Evolutionary conservation across 2,113 vertebrate species (phyloP), one percentile per base, ranked within the genome.

Genomic region (Himantopus leucocephalus): DNA sequence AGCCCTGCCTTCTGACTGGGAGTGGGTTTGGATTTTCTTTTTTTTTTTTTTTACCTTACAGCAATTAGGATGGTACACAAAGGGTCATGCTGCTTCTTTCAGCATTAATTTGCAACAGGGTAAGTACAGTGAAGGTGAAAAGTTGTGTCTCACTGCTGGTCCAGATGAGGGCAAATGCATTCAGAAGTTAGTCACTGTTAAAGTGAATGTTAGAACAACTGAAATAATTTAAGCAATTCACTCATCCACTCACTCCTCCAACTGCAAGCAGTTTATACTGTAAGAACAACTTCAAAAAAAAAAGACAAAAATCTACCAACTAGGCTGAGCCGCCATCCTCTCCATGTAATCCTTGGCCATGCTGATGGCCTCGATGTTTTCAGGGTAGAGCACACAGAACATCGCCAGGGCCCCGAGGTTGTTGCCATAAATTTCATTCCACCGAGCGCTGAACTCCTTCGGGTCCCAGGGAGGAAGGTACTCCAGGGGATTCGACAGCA

Each of bases 281-380:
- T 80, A 98, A 98, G 60, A 98, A 97, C 56, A 85, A 80, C 53
- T 80, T 59, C 81, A 41, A 73, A 48, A 79, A 86, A 89, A 92
- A 97, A 97, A 94, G 98, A 98, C 94, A 98, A 98, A 98, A 98
- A 99, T 98, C 97, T 99, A 99, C 99, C 99, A 99, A 99, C 99
- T 99, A 99, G 99, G 99, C 98, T 99, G 99, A 96, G 99, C 98
- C 2, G 99, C 99, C 99, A 99, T 99, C 98, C 99, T 99, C 97
- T 99, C 99, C 99, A 99, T 99, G 98, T 99, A 99, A 97, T 99
- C 99, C 90, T 97, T 99, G 95, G 98, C 99, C 97, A 99, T 97
- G 88, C 96, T 98, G 53, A 99, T 96, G 30, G 99, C 99, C 90
- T 99, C 99, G 1, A 98, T 95, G 89, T 99, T 98, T 86, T 99